Base-by-base conservation (phyloP, 2,113 vertebrate species). In the Esox niger region DNA sequence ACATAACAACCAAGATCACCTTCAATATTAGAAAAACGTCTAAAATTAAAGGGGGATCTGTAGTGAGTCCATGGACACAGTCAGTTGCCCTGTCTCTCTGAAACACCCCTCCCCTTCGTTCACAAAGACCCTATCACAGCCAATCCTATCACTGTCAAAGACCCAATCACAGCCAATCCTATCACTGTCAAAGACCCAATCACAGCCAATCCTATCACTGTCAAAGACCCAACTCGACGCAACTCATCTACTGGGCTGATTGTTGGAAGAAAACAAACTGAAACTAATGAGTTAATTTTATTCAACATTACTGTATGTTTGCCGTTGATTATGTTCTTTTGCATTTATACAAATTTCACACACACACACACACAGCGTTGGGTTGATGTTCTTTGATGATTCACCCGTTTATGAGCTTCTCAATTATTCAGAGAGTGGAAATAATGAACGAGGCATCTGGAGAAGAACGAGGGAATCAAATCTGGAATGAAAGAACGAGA, bases 401-500 rank as follows among this genome's bases (percentile, higher is more conserved):
- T 86, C 80, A 81, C 82, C 83, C 81, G 81, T 64, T 67, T 80
- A 83, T 52, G 67, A 75, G 75, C 79, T 71, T 58, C 73, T 88
- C 70, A 87, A 88, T 88, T 82, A 88, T 88, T 86, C 84, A 87
- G 74, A 79, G 66, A 75, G 68, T 27, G 60, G 64, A 73, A 86
- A 80, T 87, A 85, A 88, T 87, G 85, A 86, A 83, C 72, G 59
- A 75, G 56, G 72, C 77, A 82, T 81, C 73, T 75, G 76, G 73
- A 77, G 73, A 30, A 70, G 75, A 80, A 73, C 65, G 63, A 75
- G 43, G 52, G 43, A 73, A 73, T 70, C 71, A 78, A 74, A 78
- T 70, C 32, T 64, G 73, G 61, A 62, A 23, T 11, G 1, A 47
- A 43, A 13, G 21, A 55, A 26, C n/a, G 10, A 47, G 30, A 52